These are phyloP conservation scores for Sciaenops ocellatus DNA, from an alignment of 2,797 vertebrate species.

Conservation along the genomic window DNA sequence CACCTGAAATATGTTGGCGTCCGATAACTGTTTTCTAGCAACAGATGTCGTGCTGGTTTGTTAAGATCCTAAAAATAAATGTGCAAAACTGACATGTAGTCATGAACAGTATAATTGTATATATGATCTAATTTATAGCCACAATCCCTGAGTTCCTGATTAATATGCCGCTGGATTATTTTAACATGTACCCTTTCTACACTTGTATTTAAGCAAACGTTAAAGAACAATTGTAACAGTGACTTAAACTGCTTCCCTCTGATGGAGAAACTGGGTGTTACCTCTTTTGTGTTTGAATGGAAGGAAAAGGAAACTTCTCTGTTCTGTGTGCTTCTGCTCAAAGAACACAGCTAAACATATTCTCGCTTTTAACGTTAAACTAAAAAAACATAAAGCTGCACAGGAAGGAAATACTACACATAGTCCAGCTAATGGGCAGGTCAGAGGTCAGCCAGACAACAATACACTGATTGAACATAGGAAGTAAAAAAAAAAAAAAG, in stretches of 20 bases:
- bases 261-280: constrained; percentile 49
- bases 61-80: background rate
- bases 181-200: background rate
- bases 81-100: background rate
- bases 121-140: background rate
- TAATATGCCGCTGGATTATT: background rate
- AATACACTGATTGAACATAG: background rate
- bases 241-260: constrained; percentile 25
- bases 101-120: background rate
- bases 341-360: background rate
- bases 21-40: background rate
- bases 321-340: constrained; percentile 2
- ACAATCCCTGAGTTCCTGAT: background rate
- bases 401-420: constrained; percentile 41
- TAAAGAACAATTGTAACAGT: background rate
- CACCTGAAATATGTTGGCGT: background rate
- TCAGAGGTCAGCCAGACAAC: constrained; percentile 40
- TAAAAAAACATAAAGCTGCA: constrained; percentile 7
- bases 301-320: constrained; percentile 64
- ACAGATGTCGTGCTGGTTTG: background rate
- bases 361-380: background rate
- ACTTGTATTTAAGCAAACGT: constrained; percentile 2
- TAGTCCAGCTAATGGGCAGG: constrained; percentile 19
- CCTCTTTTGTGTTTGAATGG: constrained; percentile 43
- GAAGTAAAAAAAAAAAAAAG: constrained; percentile 15